Evolutionary conservation across 2,797 vertebrate species (phyloP).

Genomic region (Macrochelys suwanniensis): DNA sequence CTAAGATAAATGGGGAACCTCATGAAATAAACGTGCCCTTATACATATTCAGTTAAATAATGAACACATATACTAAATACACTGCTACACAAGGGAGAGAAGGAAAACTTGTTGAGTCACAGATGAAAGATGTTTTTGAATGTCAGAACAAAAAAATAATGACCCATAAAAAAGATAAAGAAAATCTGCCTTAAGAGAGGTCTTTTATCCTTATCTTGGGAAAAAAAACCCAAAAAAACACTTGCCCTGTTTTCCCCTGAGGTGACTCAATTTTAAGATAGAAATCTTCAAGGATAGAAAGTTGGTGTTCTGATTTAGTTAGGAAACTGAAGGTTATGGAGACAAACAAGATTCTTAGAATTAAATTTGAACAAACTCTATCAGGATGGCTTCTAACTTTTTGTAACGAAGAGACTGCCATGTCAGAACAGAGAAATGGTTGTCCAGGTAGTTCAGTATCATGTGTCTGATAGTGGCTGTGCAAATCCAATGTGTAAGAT

Average conservation of each 20-base stretch:
- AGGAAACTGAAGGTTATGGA: constrained; percentile 7
- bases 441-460: fast-evolving
- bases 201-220: constrained; percentile 10
- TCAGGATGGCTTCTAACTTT: neutral
- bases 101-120: constrained; percentile 35
- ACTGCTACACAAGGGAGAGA: constrained; percentile 11
- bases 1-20: neutral
- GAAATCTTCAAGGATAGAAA: neutral
- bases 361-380: neutral
- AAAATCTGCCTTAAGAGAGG: neutral
- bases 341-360: constrained; percentile 27
- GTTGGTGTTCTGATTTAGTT: neutral
- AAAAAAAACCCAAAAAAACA: neutral
- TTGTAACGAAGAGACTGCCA: neutral
- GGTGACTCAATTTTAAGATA: constrained; percentile 1
- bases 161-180: constrained; percentile 45
- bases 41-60: neutral
- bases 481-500: neutral
- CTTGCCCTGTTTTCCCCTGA: constrained; percentile 9
- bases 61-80: neutral
- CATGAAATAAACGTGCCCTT: neutral
- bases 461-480: neutral
- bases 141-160: constrained; percentile 44
- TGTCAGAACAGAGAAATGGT: neutral
- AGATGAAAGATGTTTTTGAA: constrained; percentile 66